Evolutionary conservation across 2,888 invertebrate genomes (phyloP).

Genomic region (Agapetus fuscipes): DNA sequence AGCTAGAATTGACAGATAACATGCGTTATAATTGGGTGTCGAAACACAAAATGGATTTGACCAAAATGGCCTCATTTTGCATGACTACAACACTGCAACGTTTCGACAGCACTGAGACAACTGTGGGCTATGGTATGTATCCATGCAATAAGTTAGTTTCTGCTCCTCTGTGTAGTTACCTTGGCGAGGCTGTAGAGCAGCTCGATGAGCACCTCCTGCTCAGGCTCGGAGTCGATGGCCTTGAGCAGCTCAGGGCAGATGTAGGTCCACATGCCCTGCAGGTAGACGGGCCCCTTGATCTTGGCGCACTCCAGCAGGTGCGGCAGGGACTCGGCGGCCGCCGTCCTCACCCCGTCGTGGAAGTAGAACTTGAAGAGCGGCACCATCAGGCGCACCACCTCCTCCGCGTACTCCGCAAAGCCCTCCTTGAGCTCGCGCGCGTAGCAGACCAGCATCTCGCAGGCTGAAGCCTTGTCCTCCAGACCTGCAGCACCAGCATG

Average conservation of each 20-base stretch:
- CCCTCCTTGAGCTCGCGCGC: constrained; percentile 88
- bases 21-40: too few relatives aligned
- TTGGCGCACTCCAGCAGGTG: constrained; percentile 80
- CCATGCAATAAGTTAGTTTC: too few relatives aligned
- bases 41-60: too few relatives aligned
- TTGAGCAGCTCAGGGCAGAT: constrained; percentile 80
- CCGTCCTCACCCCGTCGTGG: constrained; percentile 86
- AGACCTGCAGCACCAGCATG: constrained; percentile 61
- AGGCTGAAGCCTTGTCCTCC: constrained; percentile 94
- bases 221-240: constrained; percentile 85
- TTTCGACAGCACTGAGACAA: too few relatives aligned
- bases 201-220: constrained; percentile 77
- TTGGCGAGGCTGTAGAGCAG: constrained; percentile 72
- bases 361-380: constrained; percentile 90
- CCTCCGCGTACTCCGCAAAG: constrained; percentile 45
- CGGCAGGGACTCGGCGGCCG: constrained; percentile 87
- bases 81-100: too few relatives aligned
- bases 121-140: too few relatives aligned
- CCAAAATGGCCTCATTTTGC: too few relatives aligned
- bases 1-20: too few relatives aligned
- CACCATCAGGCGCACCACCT: constrained; percentile 76
- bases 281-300: constrained; percentile 62
- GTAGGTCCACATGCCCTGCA: constrained; percentile 74
- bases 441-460: constrained; percentile 93
- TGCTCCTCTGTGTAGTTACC: too few relatives aligned